Evolutionary conservation across 2,113 vertebrate genomes (phyloP).

Genomic region (Pygoscelis adeliae): DNA sequence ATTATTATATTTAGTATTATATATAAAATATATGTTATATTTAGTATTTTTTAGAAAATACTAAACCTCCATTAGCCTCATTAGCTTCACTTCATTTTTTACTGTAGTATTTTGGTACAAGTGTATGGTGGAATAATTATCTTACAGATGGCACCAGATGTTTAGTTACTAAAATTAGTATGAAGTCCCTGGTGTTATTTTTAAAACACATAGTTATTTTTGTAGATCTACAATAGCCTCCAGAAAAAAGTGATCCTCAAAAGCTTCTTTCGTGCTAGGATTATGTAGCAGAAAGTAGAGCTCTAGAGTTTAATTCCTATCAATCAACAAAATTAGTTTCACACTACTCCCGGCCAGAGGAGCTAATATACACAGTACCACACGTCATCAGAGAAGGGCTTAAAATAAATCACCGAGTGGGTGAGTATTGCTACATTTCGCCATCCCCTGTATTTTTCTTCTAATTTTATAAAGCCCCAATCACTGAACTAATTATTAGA

Average conservation of each 20-base stretch:
- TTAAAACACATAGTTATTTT: constrained; percentile 31
- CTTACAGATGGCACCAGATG: background rate
- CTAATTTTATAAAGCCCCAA: background rate
- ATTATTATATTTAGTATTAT: too few relatives aligned
- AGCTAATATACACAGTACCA: background rate
- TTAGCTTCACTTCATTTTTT: background rate
- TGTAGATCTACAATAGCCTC: background rate
- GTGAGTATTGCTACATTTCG: background rate
- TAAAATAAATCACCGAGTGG: constrained; percentile 37
- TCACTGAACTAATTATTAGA: background rate
- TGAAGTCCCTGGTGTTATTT: constrained; percentile 4
- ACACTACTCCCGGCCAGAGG: background rate
- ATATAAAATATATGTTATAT: too few relatives aligned
- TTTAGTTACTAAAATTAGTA: constrained; percentile 38
- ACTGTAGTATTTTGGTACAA: background rate
- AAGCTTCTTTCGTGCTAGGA: constrained; percentile 21
- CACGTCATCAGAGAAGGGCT: background rate
- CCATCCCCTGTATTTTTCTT: background rate
- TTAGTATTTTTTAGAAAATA: background rate
- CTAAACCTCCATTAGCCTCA: background rate
- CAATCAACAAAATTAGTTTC: constrained; percentile 55
- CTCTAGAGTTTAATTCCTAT: constrained; percentile 40
- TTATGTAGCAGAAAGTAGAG: constrained; percentile 27
- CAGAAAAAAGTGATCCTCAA: background rate
- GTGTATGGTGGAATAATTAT: background rate